A percentile compares a stretch with the other conserved stretches of the same genome.
Conservation (phyloP, 1,140 invertebrate species). For the Lutraria rhynchaena region DNA sequence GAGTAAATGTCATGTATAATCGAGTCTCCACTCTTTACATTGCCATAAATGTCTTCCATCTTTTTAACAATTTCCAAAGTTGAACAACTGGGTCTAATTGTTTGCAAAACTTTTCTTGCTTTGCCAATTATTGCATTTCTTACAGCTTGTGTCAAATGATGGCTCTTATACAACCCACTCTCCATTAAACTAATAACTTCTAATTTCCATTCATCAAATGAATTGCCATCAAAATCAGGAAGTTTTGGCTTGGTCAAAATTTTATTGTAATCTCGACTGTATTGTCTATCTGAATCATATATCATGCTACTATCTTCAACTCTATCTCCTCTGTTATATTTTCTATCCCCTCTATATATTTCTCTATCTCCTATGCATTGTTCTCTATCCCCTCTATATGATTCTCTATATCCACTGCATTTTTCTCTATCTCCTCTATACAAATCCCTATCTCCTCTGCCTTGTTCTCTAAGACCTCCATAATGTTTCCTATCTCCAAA, state of each 20-base stretch:
- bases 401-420: neutral
- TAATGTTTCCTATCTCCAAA: too few species aligned
- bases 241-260: neutral
- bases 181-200: neutral
- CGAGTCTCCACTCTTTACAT: neutral
- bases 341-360: neutral
- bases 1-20: constrained; percentile 26
- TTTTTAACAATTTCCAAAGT: constrained; percentile 12
- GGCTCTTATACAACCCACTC: neutral
- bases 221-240: constrained; percentile 7
- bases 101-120: constrained; percentile 1
- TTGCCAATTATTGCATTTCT: neutral
- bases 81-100: neutral
- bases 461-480: neutral
- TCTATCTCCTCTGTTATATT: neutral
- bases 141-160: neutral
- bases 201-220: constrained; percentile 8
- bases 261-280: neutral
- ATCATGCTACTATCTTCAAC: neutral
- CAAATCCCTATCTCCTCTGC: neutral
- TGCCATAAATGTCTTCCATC: neutral
- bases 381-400: neutral
- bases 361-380: neutral
- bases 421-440: neutral
- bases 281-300: neutral